Percentiles rank a stretch among this genome's conserved stretches.
Conservation (phyloP, 2,888 invertebrate genomes). For the Perizoma affinitatum region DNA sequence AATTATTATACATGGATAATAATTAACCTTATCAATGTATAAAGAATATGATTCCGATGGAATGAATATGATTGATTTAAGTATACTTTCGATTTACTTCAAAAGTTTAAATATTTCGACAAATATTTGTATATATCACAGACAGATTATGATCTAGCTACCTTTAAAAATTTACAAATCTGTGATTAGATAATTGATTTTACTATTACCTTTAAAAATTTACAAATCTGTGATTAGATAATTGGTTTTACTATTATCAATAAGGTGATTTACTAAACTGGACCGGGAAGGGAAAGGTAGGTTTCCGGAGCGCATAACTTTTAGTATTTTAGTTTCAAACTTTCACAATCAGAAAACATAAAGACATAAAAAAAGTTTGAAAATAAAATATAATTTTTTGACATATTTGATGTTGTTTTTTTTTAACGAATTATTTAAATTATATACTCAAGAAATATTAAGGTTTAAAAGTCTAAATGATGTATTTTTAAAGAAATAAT, state of each 20-base stretch:
- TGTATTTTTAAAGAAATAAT: too few relatives aligned
- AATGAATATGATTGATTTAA: constrained; percentile 5
- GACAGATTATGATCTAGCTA: constrained; percentile 34
- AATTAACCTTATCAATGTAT: too few relatives aligned
- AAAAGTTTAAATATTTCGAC: constrained; percentile 6
- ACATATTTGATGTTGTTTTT: too few relatives aligned
- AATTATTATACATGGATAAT: neutral
- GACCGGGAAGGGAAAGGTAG: neutral
- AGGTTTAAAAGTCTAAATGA: too few relatives aligned
- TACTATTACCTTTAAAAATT: constrained; percentile 17
- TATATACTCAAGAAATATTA: too few relatives aligned
- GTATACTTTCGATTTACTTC: neutral
- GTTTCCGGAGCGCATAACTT: too few relatives aligned
- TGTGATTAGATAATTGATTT: constrained; percentile 4
- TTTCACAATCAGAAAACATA: too few relatives aligned
- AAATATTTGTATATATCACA: constrained; percentile 41
- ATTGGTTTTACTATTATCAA: neutral
- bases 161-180: constrained; percentile 25
- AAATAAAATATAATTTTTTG: too few relatives aligned
- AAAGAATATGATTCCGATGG: too few relatives aligned
- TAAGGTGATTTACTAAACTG: neutral
- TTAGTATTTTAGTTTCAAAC: too few relatives aligned
- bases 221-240: constrained; percentile 16
- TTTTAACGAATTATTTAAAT: too few relatives aligned
- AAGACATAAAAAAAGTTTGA: too few relatives aligned